Evolutionary conservation across 2,797 vertebrate genomes (phyloP).

Genomic region (Heliangelus exortis): DNA sequence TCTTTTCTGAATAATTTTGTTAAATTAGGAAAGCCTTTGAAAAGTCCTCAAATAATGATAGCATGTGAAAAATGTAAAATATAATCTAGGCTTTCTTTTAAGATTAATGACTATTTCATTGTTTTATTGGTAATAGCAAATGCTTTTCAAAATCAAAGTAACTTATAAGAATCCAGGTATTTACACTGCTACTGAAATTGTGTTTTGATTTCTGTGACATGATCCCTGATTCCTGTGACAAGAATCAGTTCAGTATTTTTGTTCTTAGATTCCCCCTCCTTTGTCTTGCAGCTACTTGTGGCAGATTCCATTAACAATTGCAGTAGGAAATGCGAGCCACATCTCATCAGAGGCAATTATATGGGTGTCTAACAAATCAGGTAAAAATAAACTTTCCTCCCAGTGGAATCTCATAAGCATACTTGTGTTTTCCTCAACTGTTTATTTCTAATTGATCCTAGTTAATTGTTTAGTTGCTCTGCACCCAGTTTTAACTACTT

Average conservation of each 20-base stretch:
- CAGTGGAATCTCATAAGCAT: conserved; percentile 70
- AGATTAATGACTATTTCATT: conserved; percentile 42
- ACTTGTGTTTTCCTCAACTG: conserved; percentile 72
- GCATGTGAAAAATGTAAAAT: conserved; percentile 45
- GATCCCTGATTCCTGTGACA: conserved; percentile 72
- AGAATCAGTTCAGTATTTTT: conserved; percentile 72
- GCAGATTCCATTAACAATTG: conserved; percentile 94
- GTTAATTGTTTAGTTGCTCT: conserved; percentile 70
- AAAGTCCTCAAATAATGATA: background rate
- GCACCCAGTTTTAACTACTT: conserved; percentile 49
- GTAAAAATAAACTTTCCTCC: conserved; percentile 82
- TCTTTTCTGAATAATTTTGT: conserved; percentile 32
- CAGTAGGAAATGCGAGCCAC: conserved; percentile 90
- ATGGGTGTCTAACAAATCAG: conserved; percentile 97
- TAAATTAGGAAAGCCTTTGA: conserved; percentile 27
- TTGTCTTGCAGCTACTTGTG: conserved; percentile 90
- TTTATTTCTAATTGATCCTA: conserved; percentile 68
- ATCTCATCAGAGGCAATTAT: conserved; percentile 90
- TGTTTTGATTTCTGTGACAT: conserved; percentile 66
- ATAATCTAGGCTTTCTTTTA: background rate
- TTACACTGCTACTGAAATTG: conserved; percentile 59
- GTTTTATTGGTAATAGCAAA: conserved; percentile 55
- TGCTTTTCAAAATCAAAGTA: conserved; percentile 61
- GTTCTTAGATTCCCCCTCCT: conserved; percentile 77
- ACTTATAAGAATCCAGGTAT: conserved; percentile 59